Base-by-base conservation (phyloP, 2,888 invertebrate genomes). In the Erebia ligea region DNA sequence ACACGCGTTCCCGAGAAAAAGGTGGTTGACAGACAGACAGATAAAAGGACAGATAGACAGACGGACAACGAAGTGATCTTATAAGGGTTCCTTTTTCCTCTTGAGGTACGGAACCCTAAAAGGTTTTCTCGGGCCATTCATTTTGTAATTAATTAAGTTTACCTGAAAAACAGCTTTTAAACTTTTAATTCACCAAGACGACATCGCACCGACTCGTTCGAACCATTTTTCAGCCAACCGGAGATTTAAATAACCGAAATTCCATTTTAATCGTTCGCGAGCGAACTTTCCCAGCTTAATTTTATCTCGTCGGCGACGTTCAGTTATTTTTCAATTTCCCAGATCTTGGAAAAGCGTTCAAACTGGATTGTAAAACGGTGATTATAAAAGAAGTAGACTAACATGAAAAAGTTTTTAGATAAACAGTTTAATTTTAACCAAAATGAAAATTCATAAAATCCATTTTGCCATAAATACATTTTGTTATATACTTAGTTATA, bases 321-420 rank as follows among this genome's bases (percentile, higher is more conserved):
- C 85, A 91, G 91, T 89, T 91, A 91, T 91, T 91, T 91, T 91
- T 91, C 91, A 91, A 91, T 91, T 91, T 89, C 86, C 84, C 80
- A 80, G 85, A 85, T 88, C 83, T 80, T 78, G 71, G 78, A 75
- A 79, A 80, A 82, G 82, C 81, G 82, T 79, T 84, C 81, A 82
- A 83, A 82, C 80, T 81, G 82, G 82, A 83, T 84, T 85, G 82
- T 85, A 85, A 84, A 85, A 88, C 79, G 80, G 78, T 85, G 84
- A 88, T 89, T 89, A 48, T 5, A 88, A 84, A 78, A 81, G 81
- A n/a, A 17, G 17, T 17, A 10, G 6, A 17, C 19, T 54, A 11
- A 0, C 17, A 45, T 45, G 13, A 13, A 45, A 45, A 45, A 45
- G 1, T 45, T 45, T 45, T 42, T 11, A 42, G 42, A 13, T 45